These are phyloP conservation scores for Macrotus californicus DNA, from an alignment of 2,113 vertebrate species.

Conservation along the genomic window DNA sequence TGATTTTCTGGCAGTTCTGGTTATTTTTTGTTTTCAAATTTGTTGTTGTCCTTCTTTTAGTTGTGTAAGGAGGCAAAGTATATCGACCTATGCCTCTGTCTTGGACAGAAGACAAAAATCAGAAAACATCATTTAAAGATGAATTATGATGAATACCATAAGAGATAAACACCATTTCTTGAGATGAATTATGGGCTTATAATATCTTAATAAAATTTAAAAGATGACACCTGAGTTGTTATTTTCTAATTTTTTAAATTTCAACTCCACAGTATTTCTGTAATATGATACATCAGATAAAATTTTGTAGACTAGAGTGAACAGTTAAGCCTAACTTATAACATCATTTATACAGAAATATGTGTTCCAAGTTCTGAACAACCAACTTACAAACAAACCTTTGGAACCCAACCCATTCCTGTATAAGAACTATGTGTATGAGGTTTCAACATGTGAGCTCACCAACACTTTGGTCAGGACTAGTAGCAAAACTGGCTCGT, in stretches of 20 bases:
- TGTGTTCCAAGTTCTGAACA: neutral
- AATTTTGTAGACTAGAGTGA: neutral
- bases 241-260: neutral
- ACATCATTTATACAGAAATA: neutral
- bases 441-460: constrained; percentile 21
- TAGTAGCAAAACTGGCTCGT: constrained; percentile 6
- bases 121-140: neutral
- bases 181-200: neutral
- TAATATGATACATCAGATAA: neutral
- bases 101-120: too few relatives aligned
- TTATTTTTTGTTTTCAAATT: too few relatives aligned
- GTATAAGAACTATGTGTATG: constrained; percentile 14
- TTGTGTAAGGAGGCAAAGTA: too few relatives aligned
- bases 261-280: neutral
- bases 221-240: neutral
- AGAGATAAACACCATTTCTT: neutral
- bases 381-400: constrained; percentile 29
- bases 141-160: too few relatives aligned
- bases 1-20: too few relatives aligned
- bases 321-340: constrained; percentile 13
- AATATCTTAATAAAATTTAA: constrained; percentile 37
- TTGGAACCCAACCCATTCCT: constrained; percentile 6
- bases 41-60: too few relatives aligned
- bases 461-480: constrained; percentile 7
- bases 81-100: too few relatives aligned